phyloP scores from a whole-genome alignment of 2,888 invertebrate species.

The Phymatocera aterrima region DNA sequence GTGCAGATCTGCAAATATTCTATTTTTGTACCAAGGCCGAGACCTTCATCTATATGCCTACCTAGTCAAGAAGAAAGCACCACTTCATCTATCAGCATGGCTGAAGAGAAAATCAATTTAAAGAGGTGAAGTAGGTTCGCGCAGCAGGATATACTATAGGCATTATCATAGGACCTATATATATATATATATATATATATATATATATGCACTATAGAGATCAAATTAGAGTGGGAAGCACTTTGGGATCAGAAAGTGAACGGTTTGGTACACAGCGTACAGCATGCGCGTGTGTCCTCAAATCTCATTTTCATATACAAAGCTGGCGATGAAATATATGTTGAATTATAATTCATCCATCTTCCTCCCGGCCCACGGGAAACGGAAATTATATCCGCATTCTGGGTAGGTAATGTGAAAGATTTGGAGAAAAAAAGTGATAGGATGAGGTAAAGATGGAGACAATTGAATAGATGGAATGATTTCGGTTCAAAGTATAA shows the following conservation, averaged over 20 bases:
- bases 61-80: slow-evolving; percentile 31
- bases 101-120: slow-evolving; percentile 22
- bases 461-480: background rate
- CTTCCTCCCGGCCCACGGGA: background rate
- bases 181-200: too few species aligned
- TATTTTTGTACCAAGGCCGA: background rate
- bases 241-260: slow-evolving; percentile 38
- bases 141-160: too few species aligned
- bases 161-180: too few species aligned
- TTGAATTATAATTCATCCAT: too few species aligned
- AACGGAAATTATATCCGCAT: too few species aligned
- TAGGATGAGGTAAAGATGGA: background rate
- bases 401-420: too few species aligned
- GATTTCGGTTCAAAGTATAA: background rate
- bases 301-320: slow-evolving; percentile 29
- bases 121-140: slow-evolving; percentile 18
- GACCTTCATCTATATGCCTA: too few species aligned
- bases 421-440: background rate
- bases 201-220: too few species aligned
- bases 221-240: background rate
- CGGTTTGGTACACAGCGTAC: background rate
- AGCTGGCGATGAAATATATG: background rate
- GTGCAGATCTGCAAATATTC: background rate
- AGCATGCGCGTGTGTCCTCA: slow-evolving; percentile 35
- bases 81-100: background rate